A percentile compares a stretch with the other conserved stretches of the same genome.
Conservation (phyloP, 2,797 vertebrate species). For the Pteropus rufus region DNA sequence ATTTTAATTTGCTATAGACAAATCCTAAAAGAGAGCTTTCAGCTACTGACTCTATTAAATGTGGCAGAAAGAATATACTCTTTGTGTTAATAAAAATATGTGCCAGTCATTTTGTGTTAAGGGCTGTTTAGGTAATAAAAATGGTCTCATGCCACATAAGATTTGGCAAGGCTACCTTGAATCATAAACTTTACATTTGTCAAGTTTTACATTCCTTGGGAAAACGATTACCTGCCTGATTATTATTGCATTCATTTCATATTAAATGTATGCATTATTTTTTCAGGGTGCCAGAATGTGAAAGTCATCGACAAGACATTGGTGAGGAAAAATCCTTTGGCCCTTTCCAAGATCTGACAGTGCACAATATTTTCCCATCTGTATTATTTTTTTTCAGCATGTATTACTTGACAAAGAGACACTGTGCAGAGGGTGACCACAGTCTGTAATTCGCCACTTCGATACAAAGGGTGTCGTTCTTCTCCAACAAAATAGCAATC, state of each 20-base stretch:
- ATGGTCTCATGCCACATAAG: constrained; percentile 78
- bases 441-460: constrained; percentile 42
- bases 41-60: constrained; percentile 72
- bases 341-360: constrained; percentile 83
- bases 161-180: constrained; percentile 77
- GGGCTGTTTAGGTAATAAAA: constrained; percentile 80
- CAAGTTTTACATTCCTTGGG: constrained; percentile 76
- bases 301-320: constrained; percentile 83
- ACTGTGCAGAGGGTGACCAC: constrained; percentile 74
- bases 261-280: constrained; percentile 70
- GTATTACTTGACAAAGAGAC: constrained; percentile 78
- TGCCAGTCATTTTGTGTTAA: constrained; percentile 79
- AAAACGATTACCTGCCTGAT: constrained; percentile 75
- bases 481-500: constrained; percentile 71
- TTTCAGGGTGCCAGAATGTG: constrained; percentile 84
- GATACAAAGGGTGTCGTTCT: constrained; percentile 69
- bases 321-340: constrained; percentile 78
- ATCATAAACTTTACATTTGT: constrained; percentile 79
- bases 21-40: constrained; percentile 75
- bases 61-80: constrained; percentile 80
- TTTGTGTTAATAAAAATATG: constrained; percentile 81
- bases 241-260: constrained; percentile 77
- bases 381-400: constrained; percentile 70
- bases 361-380: constrained; percentile 70
- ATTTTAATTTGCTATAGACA: constrained; percentile 75